These are phyloP conservation scores for Scalopus aquaticus DNA, from an alignment of 2,113 vertebrate species.

Conservation along the genomic window DNA sequence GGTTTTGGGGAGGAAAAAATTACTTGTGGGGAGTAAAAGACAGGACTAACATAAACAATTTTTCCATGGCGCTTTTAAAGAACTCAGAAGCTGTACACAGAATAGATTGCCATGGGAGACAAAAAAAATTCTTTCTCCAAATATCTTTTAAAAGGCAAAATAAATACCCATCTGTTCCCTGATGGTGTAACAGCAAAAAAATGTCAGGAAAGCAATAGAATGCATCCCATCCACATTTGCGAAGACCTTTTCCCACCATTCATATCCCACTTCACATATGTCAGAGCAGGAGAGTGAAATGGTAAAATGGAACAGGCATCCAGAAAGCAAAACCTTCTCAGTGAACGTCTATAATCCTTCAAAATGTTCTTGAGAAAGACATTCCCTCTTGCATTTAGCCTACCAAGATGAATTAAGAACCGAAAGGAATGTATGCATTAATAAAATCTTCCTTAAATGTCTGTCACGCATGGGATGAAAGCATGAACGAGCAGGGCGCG, in stretches of 20 bases:
- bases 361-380: neutral
- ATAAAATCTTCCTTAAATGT: neutral
- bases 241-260: neutral
- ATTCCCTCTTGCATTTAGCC: neutral
- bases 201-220: neutral
- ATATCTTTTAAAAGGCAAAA: slow-evolving; percentile 39
- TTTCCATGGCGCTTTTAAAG: neutral
- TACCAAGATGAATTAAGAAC: neutral
- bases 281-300: neutral
- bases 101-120: neutral
- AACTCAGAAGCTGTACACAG: neutral
- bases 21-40: neutral
- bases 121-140: slow-evolving; percentile 1
- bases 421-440: neutral
- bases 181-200: neutral
- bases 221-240: neutral
- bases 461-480: neutral
- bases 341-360: neutral
- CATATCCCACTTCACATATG: neutral
- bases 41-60: neutral
- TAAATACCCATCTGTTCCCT: neutral
- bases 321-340: neutral
- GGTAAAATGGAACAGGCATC: neutral
- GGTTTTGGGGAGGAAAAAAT: neutral
- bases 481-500: neutral